These are phyloP conservation scores for Tryphoninae sp. DNA, from an alignment of 2,888 invertebrate genomes.

Conservation along the genomic window DNA sequence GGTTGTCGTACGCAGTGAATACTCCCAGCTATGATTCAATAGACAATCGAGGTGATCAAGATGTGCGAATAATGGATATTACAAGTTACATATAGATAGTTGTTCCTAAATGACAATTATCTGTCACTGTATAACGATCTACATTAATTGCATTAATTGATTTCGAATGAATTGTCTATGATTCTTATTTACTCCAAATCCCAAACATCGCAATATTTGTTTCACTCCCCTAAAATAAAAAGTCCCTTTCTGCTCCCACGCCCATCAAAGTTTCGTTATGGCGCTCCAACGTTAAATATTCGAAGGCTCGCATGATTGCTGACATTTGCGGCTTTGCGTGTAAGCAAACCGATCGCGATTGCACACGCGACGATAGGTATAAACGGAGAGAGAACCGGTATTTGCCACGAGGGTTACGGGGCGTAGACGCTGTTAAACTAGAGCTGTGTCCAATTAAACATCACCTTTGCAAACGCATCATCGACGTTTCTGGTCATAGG, in stretches of 20 bases:
- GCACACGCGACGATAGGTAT: slow-evolving; percentile 31
- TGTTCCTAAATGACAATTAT: no score
- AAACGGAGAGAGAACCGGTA: slow-evolving; percentile 7
- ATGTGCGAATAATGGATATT: no score
- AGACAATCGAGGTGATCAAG: no score
- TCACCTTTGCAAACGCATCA: slow-evolving; percentile 50
- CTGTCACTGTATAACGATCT: no score
- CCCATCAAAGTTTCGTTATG: slow-evolving; percentile 38
- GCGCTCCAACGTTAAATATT: slow-evolving; percentile 32
- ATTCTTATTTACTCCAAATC: no score
- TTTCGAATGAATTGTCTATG: no score
- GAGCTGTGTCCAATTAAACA: slow-evolving; percentile 50
- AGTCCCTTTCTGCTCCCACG: slow-evolving; percentile 2
- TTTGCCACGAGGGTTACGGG: slow-evolving; percentile 27
- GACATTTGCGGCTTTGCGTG: slow-evolving; percentile 32
- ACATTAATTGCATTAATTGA: no score
- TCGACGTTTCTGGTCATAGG: slow-evolving; percentile 41
- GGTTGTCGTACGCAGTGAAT: no score
- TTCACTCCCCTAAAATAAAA: neutral
- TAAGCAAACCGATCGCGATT: slow-evolving; percentile 37
- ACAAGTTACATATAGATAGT: no score
- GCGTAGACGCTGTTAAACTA: slow-evolving; percentile 25
- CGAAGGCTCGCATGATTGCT: slow-evolving; percentile 47
- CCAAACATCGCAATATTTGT: no score
- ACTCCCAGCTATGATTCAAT: no score